These are phyloP conservation scores for Cheumatopsyche charites DNA, from an alignment of 1,140 invertebrate genomes.

Conservation along the genomic window DNA sequence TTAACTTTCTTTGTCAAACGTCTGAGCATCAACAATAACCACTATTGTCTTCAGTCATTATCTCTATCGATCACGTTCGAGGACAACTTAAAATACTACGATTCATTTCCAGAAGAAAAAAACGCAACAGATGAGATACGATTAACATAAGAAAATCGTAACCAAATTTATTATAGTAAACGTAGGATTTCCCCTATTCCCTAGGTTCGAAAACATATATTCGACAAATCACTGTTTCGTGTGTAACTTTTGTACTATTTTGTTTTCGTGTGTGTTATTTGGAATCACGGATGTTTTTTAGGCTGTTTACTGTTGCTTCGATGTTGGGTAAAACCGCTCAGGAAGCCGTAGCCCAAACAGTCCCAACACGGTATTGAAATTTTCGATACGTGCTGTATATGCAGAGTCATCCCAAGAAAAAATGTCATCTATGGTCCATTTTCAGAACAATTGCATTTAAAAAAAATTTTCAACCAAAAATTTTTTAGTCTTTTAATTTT, in stretches of 20 bases:
- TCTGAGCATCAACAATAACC: too few relatives aligned
- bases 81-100: too few relatives aligned
- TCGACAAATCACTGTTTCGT: constrained; percentile 12
- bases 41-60: too few relatives aligned
- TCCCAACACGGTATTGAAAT: constrained; percentile 18
- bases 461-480: neutral
- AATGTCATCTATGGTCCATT: constrained; percentile 1
- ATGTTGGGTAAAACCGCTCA: constrained; percentile 20
- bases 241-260: constrained; percentile 3
- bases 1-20: too few relatives aligned
- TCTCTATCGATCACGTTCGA: too few relatives aligned
- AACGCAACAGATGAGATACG: too few relatives aligned
- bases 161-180: too few relatives aligned
- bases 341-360: constrained; percentile 15
- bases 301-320: neutral
- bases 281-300: neutral
- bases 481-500: too few relatives aligned
- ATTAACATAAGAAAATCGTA: neutral
- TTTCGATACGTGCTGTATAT: constrained; percentile 17
- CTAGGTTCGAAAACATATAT: neutral
- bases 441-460: neutral
- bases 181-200: constrained; percentile 19
- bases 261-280: neutral
- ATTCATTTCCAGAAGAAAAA: too few relatives aligned
- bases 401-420: constrained; percentile 29